Percentiles rank a stretch among this genome's conserved stretches.
These are phyloP conservation scores for Heliothis subflexa DNA, from an alignment of 1,140 invertebrate species.

Conservation along the genomic window DNA sequence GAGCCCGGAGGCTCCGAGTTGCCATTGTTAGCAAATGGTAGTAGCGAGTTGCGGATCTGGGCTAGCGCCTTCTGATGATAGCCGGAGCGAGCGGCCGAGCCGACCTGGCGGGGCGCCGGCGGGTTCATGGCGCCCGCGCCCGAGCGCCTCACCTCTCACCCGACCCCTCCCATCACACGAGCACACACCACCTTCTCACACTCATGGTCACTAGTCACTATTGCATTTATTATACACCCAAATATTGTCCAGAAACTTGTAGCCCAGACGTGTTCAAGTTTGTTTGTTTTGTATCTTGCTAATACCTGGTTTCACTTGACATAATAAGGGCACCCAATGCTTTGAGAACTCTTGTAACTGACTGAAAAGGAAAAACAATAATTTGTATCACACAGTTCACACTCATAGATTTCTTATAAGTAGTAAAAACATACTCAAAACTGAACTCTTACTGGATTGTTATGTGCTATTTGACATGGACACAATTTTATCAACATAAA, in stretches of 20 bases:
- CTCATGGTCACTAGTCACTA: slow-evolving; percentile 69
- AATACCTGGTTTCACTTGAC: slow-evolving; percentile 28
- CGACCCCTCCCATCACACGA: slow-evolving; percentile 82
- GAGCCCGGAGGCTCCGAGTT: slow-evolving; percentile 87
- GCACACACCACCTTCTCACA: slow-evolving; percentile 67
- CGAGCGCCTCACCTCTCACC: slow-evolving; percentile 82
- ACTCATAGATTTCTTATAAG: neutral
- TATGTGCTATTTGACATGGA: slow-evolving; percentile 41
- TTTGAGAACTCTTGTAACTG: slow-evolving; percentile 5
- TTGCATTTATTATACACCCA: slow-evolving; percentile 62
- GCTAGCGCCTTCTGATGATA: slow-evolving; percentile 95
- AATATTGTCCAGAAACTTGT: slow-evolving; percentile 41
- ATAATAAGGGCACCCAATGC: slow-evolving; percentile 15
- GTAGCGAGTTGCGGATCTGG: slow-evolving; percentile 94
- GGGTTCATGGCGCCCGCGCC: slow-evolving; percentile 90
- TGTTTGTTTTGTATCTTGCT: slow-evolving; percentile 31
- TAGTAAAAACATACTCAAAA: neutral
- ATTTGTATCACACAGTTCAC: slow-evolving; percentile 1
- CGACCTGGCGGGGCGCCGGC: slow-evolving; percentile 88
- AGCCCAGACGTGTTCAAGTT: slow-evolving; percentile 19
- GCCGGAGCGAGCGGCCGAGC: slow-evolving; percentile 91
- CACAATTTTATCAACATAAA: slow-evolving; percentile 32
- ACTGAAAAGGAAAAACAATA: slow-evolving; percentile 45
- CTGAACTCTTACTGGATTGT: slow-evolving; percentile 40
- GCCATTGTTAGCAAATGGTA: slow-evolving; percentile 93